Percentiles rank a stretch among this genome's conserved stretches.
Evolutionary conservation across 2,797 vertebrate genomes (phyloP).

Genomic region (Cryptoblepharus egeriae): DNA sequence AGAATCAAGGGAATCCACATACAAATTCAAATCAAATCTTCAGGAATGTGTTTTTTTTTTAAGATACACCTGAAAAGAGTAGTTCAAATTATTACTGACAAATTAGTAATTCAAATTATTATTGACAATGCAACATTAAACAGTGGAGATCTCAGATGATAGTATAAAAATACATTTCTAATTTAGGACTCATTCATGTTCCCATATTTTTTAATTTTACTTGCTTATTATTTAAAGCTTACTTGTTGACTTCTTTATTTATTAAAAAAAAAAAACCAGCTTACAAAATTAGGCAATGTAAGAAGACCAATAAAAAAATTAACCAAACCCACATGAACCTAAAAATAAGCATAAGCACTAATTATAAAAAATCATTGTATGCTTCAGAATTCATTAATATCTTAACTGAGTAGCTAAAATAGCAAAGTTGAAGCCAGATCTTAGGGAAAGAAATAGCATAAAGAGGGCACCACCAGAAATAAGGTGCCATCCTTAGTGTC

Average conservation of each 20-base stretch:
- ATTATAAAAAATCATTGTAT: background rate
- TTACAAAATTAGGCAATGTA: background rate
- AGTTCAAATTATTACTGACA: background rate
- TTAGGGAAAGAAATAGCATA: background rate
- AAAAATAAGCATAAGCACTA: background rate
- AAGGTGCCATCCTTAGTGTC: background rate
- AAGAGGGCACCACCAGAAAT: background rate
- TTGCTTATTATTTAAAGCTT: background rate
- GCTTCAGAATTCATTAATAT: background rate
- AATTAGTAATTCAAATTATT: background rate
- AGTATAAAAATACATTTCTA: background rate
- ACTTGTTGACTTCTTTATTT: no score
- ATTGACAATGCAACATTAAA: background rate
- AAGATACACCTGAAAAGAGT: no score
- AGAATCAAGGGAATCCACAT: background rate
- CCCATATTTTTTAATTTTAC: background rate
- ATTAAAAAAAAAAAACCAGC: no score
- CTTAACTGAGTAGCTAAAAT: no score
- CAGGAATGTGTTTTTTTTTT: no score
- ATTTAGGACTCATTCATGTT: background rate
- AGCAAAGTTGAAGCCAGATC: background rate
- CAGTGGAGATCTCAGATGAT: no score
- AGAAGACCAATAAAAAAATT: background rate
- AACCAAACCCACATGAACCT: no score
- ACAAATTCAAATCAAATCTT: background rate